Base-by-base conservation (phyloP, 1,140 invertebrate species). In the Latrodectus geometricus region DNA sequence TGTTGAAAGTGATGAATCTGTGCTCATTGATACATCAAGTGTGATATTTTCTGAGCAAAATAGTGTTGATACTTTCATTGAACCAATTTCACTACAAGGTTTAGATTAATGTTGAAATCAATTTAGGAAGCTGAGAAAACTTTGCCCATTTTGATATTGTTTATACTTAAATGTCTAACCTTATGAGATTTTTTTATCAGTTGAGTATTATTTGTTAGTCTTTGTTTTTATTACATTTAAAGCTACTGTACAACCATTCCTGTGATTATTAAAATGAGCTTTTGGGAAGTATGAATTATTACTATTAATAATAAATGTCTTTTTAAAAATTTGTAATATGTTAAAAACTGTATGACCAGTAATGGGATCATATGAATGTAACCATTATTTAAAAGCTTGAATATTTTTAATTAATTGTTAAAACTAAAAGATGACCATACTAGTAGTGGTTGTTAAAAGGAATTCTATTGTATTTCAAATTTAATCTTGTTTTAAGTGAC, bases 31-130 rank as follows among this genome's bases (percentile, higher is more conserved):
- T 61, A 76, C 82, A 35, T 49, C 72, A 9, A 17, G 82, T 50
- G 69, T 86, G 17, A 75, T 66, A 21, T 87, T 87, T 80, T 87
- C 85, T 17, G 85, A 80, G 74, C 85, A 87, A 74, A 87, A 80
- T 80, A 72, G 66, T 78, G 77, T 87, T 21, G 85, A 87, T 74
- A 52, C 52, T 54, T 87, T 87, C 80, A 49, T 17, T n/a, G 85
- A 87, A 20, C 78, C 85, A 3, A 87, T 80, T 23, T 75, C 70
- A 35, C 72, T 87, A 49, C 80, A 73, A 35, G 69, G 56, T 52
- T 74, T 87, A 48, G 85, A 87, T 73, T 87, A 35, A 87, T 35
- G 17, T 74, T 73, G 11, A 61, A 14, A 61, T 8, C 17, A 61
- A 11, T 61, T 14, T 35, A 35, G 35, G 5, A 3, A 35, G 35